These are phyloP conservation scores for Cybosia mesomella DNA, from an alignment of 2,888 invertebrate species.

Conservation along the genomic window DNA sequence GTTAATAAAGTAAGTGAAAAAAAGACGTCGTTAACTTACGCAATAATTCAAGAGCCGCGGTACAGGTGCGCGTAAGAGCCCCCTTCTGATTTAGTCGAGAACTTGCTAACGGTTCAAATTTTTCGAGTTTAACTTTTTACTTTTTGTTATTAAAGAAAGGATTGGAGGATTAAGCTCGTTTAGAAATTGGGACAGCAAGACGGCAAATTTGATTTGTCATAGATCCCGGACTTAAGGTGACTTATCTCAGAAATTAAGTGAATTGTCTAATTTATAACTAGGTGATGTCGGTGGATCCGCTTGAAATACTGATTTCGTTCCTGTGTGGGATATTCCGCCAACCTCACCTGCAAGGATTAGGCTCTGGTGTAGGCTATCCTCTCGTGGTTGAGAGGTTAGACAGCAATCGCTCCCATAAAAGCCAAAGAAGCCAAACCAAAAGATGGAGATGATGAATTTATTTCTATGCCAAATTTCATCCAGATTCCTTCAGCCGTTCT, in stretches of 20 bases:
- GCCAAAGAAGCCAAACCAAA: too few relatives aligned
- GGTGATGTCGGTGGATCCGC: background rate
- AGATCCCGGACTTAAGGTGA: background rate
- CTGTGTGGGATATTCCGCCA: too few relatives aligned
- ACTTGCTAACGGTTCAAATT: constrained; percentile 60
- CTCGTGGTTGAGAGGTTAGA: too few relatives aligned
- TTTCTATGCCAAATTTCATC: too few relatives aligned
- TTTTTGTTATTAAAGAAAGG: constrained; percentile 39
- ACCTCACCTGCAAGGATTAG: too few relatives aligned
- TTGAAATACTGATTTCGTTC: background rate
- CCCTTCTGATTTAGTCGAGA: constrained; percentile 57
- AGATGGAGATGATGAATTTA: too few relatives aligned
- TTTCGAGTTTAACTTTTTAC: constrained; percentile 50
- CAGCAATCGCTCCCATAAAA: too few relatives aligned
- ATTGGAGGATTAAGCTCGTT: constrained; percentile 22
- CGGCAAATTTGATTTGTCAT: background rate
- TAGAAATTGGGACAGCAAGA: background rate
- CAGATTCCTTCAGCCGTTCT: too few relatives aligned
- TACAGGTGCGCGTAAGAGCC: constrained; percentile 60
- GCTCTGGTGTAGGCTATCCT: too few relatives aligned
- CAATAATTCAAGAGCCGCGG: constrained; percentile 58
- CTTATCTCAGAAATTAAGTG: background rate
- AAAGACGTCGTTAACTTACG: constrained; percentile 47
- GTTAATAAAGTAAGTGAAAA: constrained; percentile 60
- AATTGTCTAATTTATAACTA: background rate